Conservation (phyloP, 2,797 vertebrate genomes). For the Numenius phaeopus region DNA sequence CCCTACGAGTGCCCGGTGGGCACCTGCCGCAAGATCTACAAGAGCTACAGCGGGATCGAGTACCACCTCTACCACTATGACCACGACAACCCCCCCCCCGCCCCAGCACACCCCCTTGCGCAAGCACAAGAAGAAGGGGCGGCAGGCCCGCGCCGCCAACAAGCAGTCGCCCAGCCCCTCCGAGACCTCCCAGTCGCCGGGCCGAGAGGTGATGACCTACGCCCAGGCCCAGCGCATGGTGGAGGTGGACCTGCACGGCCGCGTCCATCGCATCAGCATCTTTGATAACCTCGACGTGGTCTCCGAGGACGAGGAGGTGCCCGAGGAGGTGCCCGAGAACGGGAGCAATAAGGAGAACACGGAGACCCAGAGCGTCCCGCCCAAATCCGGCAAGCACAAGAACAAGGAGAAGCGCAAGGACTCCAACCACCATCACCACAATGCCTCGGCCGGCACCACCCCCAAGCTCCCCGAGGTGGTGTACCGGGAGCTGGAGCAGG, state of each 20-base stretch:
- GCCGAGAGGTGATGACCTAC: constrained; percentile 97
- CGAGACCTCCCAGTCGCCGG: constrained; percentile 92
- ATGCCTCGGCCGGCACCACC: constrained; percentile 86
- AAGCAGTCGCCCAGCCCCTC: constrained; percentile 91
- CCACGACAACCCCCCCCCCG: constrained; percentile 94
- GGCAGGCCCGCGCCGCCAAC: constrained; percentile 87
- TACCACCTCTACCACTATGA: constrained; percentile 99
- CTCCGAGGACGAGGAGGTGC: constrained; percentile 91
- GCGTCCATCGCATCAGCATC: constrained; percentile 96
- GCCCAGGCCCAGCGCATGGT: constrained; percentile 98
- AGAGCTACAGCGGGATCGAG: constrained; percentile 98
- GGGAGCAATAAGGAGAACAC: constrained; percentile 91
- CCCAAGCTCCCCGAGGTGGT: constrained; percentile 97
- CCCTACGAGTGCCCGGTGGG: constrained; percentile 97
- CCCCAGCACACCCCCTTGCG: constrained; percentile 90
- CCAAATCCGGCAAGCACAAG: constrained; percentile 96
- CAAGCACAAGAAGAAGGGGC: constrained; percentile 95
- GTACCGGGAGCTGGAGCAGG: constrained; percentile 95
- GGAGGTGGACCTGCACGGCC: constrained; percentile 95
- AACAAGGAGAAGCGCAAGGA: constrained; percentile 93
- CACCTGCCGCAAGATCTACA: constrained; percentile 97
- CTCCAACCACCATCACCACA: constrained; percentile 88
- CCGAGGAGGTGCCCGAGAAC: constrained; percentile 80
- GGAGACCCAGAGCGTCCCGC: constrained; percentile 87
- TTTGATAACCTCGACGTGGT: constrained; percentile 97